These are phyloP conservation scores for Tribolium madens DNA, from an alignment of 1,140 invertebrate species.

Conservation along the genomic window DNA sequence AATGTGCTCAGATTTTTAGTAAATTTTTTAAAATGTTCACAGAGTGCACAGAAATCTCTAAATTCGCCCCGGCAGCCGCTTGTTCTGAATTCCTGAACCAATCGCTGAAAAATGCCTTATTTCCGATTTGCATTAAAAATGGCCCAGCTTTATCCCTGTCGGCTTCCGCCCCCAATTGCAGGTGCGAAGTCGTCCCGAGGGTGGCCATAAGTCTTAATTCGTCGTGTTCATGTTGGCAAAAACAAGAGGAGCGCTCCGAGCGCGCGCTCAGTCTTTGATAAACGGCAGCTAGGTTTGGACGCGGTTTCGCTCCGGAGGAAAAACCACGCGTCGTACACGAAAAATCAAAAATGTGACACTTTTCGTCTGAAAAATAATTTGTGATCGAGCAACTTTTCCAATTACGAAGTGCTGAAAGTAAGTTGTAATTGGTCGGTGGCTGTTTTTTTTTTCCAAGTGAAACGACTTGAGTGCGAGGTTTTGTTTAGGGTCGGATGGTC, in stretches of 20 bases:
- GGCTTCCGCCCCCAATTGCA: neutral
- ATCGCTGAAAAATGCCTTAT: too few relatives aligned
- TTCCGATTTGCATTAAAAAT: neutral
- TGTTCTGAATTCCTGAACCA: too few relatives aligned
- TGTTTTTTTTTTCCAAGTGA: neutral
- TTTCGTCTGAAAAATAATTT: neutral
- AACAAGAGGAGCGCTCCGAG: constrained; percentile 24
- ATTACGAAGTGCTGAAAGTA: neutral
- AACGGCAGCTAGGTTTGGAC: constrained; percentile 28
- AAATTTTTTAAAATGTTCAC: too few relatives aligned
- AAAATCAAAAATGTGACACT: constrained; percentile 4
- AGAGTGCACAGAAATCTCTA: too few relatives aligned
- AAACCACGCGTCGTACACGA: constrained; percentile 24
- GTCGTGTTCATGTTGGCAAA: constrained; percentile 10
- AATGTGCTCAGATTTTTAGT: too few relatives aligned
- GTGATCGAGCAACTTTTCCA: neutral
- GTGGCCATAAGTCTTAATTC: constrained; percentile 13
- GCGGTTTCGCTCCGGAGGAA: constrained; percentile 17
- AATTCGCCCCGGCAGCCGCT: too few relatives aligned
- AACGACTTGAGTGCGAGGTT: neutral
- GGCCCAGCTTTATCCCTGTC: neutral
- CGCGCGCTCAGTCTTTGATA: constrained; percentile 36
- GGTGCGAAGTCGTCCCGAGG: neutral
- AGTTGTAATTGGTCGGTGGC: neutral
- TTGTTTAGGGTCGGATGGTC: neutral